phyloP scores from a whole-genome alignment of 1,140 invertebrate species.

The Halyomorpha halys region DNA sequence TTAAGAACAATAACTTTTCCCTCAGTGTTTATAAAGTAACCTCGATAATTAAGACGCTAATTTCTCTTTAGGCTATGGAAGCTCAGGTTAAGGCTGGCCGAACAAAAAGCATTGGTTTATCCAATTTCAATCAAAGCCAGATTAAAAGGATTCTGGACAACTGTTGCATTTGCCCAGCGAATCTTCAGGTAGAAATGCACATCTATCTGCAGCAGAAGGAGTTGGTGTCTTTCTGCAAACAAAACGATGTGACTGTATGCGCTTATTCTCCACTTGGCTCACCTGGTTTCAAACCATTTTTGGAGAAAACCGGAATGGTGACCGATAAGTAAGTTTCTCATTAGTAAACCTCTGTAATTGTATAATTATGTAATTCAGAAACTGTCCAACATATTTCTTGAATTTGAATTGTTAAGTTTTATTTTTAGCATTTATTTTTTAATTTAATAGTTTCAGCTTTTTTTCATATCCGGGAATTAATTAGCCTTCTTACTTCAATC shows the following conservation, averaged over 20 bases:
- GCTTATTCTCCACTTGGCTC: slow-evolving; percentile 77
- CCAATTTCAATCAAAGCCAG: slow-evolving; percentile 37
- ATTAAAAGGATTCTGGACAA: slow-evolving; percentile 32
- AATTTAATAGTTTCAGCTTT: no score
- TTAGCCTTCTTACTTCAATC: no score
- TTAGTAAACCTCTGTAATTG: no score
- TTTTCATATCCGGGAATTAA: no score
- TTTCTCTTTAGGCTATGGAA: slow-evolving; percentile 3
- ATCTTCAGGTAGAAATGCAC: slow-evolving; percentile 66
- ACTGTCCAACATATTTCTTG: no score
- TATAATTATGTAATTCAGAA: no score
- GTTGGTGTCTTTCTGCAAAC: slow-evolving; percentile 60
- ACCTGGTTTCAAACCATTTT: slow-evolving; percentile 32
- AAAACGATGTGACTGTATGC: slow-evolving; percentile 59
- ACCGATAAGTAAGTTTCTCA: slow-evolving; percentile 1
- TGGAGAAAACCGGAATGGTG: neutral
- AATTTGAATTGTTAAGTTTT: no score
- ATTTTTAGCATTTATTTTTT: no score
- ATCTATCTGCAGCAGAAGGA: slow-evolving; percentile 72
- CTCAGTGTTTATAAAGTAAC: no score
- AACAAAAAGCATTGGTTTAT: slow-evolving; percentile 35
- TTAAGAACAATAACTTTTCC: no score
- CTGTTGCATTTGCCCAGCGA: slow-evolving; percentile 30
- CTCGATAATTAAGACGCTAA: no score
- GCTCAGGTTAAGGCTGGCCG: slow-evolving; percentile 32